Conservation (phyloP, 1,140 invertebrate species). For the Drosophila truncata region DNA sequence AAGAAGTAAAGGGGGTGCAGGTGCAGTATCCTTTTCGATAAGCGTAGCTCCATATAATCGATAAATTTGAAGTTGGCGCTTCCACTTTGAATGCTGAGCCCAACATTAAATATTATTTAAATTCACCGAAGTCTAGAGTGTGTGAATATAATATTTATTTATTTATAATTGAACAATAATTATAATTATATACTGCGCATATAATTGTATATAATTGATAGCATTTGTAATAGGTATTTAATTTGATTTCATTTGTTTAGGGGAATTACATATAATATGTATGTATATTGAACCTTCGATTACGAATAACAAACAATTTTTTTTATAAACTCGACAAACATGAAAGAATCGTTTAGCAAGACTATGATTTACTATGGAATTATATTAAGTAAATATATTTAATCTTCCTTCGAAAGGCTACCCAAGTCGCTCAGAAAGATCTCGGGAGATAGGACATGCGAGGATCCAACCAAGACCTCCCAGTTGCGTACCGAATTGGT, state of each 20-base stretch:
- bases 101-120: not conserved
- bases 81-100: not conserved
- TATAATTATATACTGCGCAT: constrained; percentile 14
- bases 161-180: constrained; percentile 20
- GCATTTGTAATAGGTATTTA: constrained; percentile 12
- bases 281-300: constrained; percentile 31
- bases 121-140: not conserved
- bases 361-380: constrained; percentile 25
- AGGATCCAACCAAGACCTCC: constrained; percentile 99
- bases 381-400: constrained; percentile 28
- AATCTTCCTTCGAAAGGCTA: constrained; percentile 88
- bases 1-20: not conserved
- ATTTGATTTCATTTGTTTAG: constrained; percentile 16
- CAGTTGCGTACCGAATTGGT: constrained; percentile 98
- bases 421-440: constrained; percentile 96
- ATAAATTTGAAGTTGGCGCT: not conserved
- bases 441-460: constrained; percentile 98
- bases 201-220: constrained; percentile 19
- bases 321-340: constrained; percentile 27
- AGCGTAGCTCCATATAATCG: not conserved
- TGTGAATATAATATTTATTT: constrained; percentile 18
- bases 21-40: not conserved
- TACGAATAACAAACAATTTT: constrained; percentile 40
- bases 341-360: constrained; percentile 26
- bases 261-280: constrained; percentile 8